These are phyloP conservation scores for Fragum fragum DNA, from an alignment of 2,888 invertebrate genomes.

Conservation along the genomic window DNA sequence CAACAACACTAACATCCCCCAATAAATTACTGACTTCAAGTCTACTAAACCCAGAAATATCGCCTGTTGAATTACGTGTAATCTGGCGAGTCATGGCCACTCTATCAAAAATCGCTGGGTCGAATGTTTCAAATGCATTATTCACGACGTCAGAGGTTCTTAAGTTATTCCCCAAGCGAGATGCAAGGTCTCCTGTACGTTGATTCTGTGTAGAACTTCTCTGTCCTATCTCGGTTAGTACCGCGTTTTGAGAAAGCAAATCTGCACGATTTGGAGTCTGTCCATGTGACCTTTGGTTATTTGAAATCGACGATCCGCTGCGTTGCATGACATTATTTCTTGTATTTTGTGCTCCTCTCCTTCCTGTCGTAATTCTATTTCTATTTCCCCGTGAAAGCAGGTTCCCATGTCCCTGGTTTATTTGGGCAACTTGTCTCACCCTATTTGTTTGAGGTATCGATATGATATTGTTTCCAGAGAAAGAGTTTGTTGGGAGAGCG, in stretches of 20 bases:
- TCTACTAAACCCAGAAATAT: background rate
- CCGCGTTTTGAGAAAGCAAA: background rate
- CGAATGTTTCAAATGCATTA: background rate
- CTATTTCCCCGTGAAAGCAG: background rate
- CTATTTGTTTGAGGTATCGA: background rate
- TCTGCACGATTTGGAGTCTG: background rate
- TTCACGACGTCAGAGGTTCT: background rate
- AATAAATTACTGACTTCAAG: background rate
- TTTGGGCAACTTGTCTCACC: background rate
- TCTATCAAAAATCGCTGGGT: background rate
- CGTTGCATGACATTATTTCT: background rate
- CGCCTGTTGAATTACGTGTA: background rate
- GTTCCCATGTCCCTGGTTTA: background rate
- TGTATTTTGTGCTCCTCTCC: background rate
- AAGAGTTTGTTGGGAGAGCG: too few species aligned
- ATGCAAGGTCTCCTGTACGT: too few species aligned
- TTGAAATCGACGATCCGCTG: background rate
- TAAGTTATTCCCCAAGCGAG: too few species aligned
- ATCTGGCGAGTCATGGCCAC: slow-evolving; percentile 11
- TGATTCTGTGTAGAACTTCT: too few species aligned
- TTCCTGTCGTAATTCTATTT: background rate
- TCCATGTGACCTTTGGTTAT: background rate
- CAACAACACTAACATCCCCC: background rate
- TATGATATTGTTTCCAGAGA: background rate
- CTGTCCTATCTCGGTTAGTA: too few species aligned